These are phyloP conservation scores for Harmothoe impar DNA, from an alignment of 2,888 invertebrate species.

Conservation along the genomic window DNA sequence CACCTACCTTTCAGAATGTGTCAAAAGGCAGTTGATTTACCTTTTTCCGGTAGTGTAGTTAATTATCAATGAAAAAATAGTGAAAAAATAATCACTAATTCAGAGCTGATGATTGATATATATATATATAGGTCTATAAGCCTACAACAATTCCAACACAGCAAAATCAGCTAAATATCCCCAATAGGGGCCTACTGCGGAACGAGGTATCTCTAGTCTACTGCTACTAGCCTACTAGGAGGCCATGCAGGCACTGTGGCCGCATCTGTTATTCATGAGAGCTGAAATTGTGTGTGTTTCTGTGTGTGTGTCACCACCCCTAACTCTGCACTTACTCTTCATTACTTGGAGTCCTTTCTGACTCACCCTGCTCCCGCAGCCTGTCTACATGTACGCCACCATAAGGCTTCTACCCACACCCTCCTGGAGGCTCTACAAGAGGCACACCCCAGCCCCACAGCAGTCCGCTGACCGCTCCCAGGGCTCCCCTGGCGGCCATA, in stretches of 20 bases:
- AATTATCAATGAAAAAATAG: no score
- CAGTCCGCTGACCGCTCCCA: neutral
- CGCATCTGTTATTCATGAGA: neutral
- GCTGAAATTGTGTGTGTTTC: neutral
- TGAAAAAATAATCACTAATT: no score
- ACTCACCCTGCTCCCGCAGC: neutral
- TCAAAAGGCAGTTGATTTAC: no score
- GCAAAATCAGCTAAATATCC: no score
- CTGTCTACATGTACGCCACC: neutral
- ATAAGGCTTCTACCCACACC: neutral
- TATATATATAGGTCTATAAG: no score
- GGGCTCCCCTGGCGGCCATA: conserved; percentile 22
- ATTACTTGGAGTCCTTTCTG: neutral
- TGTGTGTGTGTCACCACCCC: neutral
- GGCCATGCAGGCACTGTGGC: neutral
- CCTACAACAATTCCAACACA: no score
- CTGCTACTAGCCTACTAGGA: no score
- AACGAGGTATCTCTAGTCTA: no score
- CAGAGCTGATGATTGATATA: no score
- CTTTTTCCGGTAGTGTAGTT: no score
- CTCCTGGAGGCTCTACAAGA: neutral
- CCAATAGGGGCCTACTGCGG: no score
- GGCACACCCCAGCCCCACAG: neutral
- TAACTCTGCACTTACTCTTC: neutral
- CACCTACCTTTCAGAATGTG: no score